Conservation (phyloP, 2,888 invertebrate species). For the Poecilus cupreus region DNA sequence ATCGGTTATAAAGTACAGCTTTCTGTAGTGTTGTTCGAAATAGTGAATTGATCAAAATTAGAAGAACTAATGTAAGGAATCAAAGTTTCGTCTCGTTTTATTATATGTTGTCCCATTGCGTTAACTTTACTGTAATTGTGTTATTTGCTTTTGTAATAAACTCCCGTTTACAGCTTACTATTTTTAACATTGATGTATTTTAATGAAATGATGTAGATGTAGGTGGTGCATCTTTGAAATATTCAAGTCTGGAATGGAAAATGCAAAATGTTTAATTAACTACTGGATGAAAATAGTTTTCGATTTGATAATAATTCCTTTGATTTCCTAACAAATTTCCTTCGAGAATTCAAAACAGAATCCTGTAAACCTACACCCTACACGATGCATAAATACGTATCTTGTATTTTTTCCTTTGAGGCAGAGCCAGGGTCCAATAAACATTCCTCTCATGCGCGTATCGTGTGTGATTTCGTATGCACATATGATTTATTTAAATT, state of each 20-base stretch:
- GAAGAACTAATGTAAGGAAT: too few species aligned
- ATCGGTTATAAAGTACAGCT: too few species aligned
- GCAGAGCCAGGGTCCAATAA: background rate
- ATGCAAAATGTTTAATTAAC: too few species aligned
- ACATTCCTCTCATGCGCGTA: background rate
- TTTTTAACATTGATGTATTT: too few species aligned
- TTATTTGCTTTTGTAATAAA: too few species aligned
- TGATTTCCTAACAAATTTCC: background rate
- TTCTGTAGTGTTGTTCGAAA: too few species aligned
- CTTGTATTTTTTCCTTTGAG: slow-evolving; percentile 11
- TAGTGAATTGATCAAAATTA: too few species aligned
- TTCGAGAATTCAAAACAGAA: background rate
- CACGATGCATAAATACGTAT: background rate
- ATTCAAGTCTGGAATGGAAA: background rate
- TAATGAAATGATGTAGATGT: too few species aligned
- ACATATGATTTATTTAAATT: slow-evolving; percentile 43
- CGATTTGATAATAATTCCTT: background rate
- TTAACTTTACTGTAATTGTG: too few species aligned
- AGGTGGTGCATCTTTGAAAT: background rate
- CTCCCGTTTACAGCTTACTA: too few species aligned
- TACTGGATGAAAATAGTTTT: background rate
- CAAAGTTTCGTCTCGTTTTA: too few species aligned
- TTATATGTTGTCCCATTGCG: too few species aligned
- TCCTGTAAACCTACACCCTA: background rate
- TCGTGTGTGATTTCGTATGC: slow-evolving; percentile 4